Conservation (phyloP, 2,797 vertebrate genomes). For the Chloroceryle inda region DNA sequence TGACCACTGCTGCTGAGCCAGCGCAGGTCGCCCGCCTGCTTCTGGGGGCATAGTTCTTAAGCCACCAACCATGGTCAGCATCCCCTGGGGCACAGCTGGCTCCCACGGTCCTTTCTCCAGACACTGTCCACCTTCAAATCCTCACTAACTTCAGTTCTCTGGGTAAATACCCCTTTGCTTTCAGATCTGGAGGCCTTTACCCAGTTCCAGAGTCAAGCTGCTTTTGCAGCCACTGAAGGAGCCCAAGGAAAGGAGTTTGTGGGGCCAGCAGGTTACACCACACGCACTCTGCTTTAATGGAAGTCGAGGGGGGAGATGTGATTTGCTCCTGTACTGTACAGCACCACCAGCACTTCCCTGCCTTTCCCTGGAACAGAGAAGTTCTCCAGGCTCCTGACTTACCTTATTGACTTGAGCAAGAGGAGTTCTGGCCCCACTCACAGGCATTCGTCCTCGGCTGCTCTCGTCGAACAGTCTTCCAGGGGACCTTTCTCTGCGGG, state of each 20-base stretch:
- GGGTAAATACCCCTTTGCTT: not conserved
- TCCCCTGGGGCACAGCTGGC: not conserved
- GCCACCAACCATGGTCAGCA: not conserved
- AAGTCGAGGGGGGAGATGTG: not conserved
- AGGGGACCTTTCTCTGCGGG: conserved; percentile 92
- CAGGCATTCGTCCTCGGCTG: conserved; percentile 90
- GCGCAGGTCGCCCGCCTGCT: not conserved
- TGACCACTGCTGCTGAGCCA: not conserved
- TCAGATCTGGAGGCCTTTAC: not conserved
- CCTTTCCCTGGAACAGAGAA: not conserved
- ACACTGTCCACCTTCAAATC: not conserved
- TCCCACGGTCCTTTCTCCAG: not conserved
- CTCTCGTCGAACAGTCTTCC: conserved; percentile 91
- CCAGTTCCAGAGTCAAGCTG: not conserved
- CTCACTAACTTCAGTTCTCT: not conserved
- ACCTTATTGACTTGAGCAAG: conserved; percentile 97
- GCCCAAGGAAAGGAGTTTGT: not conserved
- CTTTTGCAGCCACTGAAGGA: not conserved
- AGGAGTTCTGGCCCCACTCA: conserved; percentile 91
- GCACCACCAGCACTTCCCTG: not conserved
- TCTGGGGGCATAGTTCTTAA: not conserved
- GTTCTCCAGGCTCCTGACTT: not conserved
- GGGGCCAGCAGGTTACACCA: not conserved
- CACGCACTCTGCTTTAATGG: fast-evolving
- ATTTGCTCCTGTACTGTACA: not conserved